Evolutionary conservation across 2,888 invertebrate genomes (phyloP), one percentile per base, ranked within the genome.

Genomic region (Carabus problematicus): DNA sequence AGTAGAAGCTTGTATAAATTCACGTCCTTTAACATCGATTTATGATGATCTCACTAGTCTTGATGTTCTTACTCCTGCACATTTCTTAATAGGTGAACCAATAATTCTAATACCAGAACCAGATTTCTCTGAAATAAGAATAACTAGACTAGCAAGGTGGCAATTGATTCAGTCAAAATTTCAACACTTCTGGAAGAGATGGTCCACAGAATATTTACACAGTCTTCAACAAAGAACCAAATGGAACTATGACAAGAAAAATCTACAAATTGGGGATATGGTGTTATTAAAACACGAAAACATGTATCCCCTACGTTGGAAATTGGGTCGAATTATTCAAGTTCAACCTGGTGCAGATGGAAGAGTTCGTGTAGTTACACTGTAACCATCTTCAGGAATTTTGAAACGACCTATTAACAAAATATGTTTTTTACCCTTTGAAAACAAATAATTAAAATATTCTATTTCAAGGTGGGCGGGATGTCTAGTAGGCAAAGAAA

Each of bases 391-490:
- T 12, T 4, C 11, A 14, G 14, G 45, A 12, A 3, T 45, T 11
- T 3, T 45, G 7, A 45, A 45, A 45, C 45, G 45, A 3, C 14
- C 45, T 11, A 14, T 45, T 11, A 14, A 3, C 11, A 7, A 45
- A 14, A 12, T 45, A 14, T 45, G 45, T 45, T 3, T 14, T 12
- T 45, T 45, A 45, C 45, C 45, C 3, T 12, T 45, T 45, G 14
- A 45, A 12, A 14, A 45, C 45, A 14, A 45, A 45, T 45, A 45
- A 14, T 45, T 12, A 45, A 45, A 45, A 11, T 45, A 14, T 12
- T 3, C 7, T 45, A 11, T 45, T 45, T 45, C 45, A 45, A 45
- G 45, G 45, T 45, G 45, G 45, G 45, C 45, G 45, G 45, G 29
- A 29, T 29, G 29, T 29, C 2, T 29, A 29, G 29, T 6, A 29